Evolutionary conservation across 2,113 vertebrate species (phyloP).

Genomic region (Pandion haliaetus): DNA sequence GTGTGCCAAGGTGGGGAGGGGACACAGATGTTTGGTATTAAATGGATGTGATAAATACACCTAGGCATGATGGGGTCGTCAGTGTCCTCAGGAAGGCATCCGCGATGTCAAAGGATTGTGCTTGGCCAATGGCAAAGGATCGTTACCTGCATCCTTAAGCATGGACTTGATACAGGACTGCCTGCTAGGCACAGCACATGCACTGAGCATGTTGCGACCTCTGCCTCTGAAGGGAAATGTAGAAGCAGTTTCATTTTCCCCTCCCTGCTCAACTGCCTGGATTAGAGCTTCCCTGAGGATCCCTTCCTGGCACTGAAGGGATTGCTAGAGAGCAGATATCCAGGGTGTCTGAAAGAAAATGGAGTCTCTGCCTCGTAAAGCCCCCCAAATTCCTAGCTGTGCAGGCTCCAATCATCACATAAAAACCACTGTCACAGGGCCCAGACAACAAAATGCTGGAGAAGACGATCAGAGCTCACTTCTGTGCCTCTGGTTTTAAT

Average conservation of each 20-base stretch:
- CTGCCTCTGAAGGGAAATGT: background rate
- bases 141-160: background rate
- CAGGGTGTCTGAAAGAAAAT: background rate
- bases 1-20: background rate
- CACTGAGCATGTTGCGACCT: fast-evolving
- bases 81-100: fast-evolving
- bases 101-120: fast-evolving
- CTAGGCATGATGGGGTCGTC: fast-evolving
- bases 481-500: background rate
- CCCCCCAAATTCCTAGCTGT: background rate
- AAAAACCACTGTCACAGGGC: background rate
- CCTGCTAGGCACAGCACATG: background rate
- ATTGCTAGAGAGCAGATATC: background rate
- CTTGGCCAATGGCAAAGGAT: background rate
- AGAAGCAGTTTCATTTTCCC: background rate
- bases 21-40: background rate
- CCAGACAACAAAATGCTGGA: background rate
- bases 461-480: background rate
- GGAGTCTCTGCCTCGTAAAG: background rate
- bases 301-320: background rate
- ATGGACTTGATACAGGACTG: background rate
- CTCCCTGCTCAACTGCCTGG: fast-evolving
- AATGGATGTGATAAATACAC: background rate
- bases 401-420: background rate
- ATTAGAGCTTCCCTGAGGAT: background rate